A percentile compares a stretch with the other conserved stretches of the same genome.
Conservation (phyloP, 2,113 vertebrate species). For the Alectura lathami region DNA sequence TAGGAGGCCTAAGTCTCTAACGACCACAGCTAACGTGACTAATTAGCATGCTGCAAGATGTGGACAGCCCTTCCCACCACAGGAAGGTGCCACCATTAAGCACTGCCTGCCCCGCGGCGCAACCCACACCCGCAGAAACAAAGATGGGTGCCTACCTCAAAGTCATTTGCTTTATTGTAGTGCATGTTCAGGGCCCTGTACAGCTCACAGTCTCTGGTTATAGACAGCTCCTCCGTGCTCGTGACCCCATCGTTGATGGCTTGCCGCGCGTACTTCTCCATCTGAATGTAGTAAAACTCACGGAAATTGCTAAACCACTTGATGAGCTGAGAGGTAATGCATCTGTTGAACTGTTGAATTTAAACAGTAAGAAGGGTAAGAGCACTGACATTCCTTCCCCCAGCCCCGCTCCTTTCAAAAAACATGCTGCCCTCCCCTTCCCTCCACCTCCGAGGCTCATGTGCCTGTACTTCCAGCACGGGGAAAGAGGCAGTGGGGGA, state of each 20-base stretch:
- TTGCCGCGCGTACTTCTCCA: conserved; percentile 98
- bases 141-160: conserved; percentile 89
- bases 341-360: conserved; percentile 96
- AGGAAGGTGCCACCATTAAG: neutral
- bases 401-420: conserved; percentile 52
- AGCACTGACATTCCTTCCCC: conserved; percentile 48
- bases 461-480: neutral
- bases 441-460: conserved; percentile 16
- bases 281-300: conserved; percentile 99
- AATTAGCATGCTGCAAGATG: conserved; percentile 1
- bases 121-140: neutral
- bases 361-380: conserved; percentile 74
- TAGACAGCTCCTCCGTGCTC: conserved; percentile 89
- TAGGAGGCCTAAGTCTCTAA: neutral
- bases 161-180: conserved; percentile 99
- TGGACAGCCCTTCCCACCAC: neutral
- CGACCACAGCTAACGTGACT: neutral
- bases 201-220: conserved; percentile 96
- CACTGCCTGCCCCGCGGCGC: neutral
- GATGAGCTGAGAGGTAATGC: conserved; percentile 99
- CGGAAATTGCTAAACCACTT: conserved; percentile 99
- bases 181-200: conserved; percentile 99
- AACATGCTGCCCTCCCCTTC: conserved; percentile 39
- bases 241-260: conserved; percentile 96
- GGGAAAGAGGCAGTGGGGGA: neutral